Base-by-base conservation (phyloP, 2,113 vertebrate genomes). In the Notarius quadriscutis region DNA sequence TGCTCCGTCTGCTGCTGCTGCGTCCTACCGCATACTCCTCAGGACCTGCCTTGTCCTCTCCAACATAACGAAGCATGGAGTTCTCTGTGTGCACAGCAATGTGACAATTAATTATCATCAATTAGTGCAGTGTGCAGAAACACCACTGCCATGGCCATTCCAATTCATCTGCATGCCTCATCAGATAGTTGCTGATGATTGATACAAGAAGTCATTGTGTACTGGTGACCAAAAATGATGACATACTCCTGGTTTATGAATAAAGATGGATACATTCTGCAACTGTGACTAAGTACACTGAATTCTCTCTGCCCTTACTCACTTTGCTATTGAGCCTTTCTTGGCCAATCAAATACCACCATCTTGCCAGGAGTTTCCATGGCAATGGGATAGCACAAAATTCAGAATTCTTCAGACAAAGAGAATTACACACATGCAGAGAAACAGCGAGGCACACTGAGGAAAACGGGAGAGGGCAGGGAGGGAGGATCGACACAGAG, bases 11-110 rank as follows among this genome's bases (percentile, higher is more conserved):
- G 67, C 96, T 96, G 93, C 97, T 97, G 89, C 96, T 98, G 91
- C 97, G 97, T 80, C 95, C 94, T 91, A 97, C 95, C 93, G 97
- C 94, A 90, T 97, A 98, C 84, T 98, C 97, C 89, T 99, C 97
- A 84, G 96, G 95, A 63, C 95, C 95, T 90, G 95, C 93, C 94
- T 98, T 98, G 92, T 99, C 98, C 93, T 99, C 99, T 74, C 96
- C 97, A 85, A 97, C 97, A 84, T 98, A 99, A 69, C 96, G 97
- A 92, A 99, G 95, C 83, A 99, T 94, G 87, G 98, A 98, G 92
- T 97, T 99, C 94, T 99, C 98, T 99, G 84, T 85, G 60, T 87
- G 71, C 50, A 87, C 48, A 87, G 25, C 50, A 14, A 55, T 25
- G 34, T 57, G 30, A 79, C 22, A 25, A 57, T 81, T 80, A 55